These are phyloP conservation scores for Gila robusta DNA, from an alignment of 2,797 vertebrate genomes.

Conservation along the genomic window DNA sequence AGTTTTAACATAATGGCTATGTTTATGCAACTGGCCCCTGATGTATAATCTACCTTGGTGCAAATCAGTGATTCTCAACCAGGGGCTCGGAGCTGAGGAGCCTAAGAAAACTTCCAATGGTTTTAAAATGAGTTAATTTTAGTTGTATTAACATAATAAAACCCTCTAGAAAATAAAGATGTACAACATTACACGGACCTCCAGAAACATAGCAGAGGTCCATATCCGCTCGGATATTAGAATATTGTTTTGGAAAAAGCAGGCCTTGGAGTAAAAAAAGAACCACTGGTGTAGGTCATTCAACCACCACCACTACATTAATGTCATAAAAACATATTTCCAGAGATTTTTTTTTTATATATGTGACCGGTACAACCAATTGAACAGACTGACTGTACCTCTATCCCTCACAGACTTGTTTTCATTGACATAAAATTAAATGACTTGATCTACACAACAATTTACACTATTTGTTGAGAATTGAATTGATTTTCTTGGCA, in stretches of 20 bases:
- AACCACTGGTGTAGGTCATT: no score
- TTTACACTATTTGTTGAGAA: background rate
- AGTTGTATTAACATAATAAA: background rate
- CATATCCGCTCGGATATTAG: background rate
- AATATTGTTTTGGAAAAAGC: background rate
- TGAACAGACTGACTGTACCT: background rate
- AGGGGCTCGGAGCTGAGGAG: no score
- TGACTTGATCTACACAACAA: no score
- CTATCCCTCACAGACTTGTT: background rate
- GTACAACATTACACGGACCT: no score
- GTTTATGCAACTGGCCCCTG: background rate
- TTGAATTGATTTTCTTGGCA: no score
- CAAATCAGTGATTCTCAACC: background rate
- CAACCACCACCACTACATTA: no score
- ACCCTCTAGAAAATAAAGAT: no score
- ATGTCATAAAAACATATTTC: no score
- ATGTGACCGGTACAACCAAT: background rate
- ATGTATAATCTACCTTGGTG: background rate
- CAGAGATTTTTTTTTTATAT: no score
- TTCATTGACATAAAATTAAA: background rate
- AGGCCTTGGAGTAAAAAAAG: background rate
- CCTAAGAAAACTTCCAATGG: background rate
- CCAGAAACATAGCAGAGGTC: no score
- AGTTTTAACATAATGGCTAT: no score
- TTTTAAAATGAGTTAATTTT: background rate